phyloP scores from a whole-genome alignment of 2,888 invertebrate genomes.

The Desoria tigrina region DNA sequence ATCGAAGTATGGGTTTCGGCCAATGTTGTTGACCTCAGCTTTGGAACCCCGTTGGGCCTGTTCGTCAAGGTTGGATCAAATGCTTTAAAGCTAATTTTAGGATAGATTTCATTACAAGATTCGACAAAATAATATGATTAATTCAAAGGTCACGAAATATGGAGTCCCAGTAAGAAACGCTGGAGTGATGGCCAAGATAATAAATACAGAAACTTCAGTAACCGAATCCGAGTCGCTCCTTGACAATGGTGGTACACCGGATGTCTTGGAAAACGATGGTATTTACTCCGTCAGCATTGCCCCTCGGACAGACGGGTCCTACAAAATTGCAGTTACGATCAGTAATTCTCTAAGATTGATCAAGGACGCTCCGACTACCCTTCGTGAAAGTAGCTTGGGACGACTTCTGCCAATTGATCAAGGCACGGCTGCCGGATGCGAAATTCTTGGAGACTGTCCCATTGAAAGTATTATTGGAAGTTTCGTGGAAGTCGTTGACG shows the following conservation, averaged over 20 bases:
- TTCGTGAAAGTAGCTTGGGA: conserved; percentile 20
- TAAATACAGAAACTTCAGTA: neutral
- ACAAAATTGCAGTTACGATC: conserved; percentile 8
- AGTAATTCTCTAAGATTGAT: neutral
- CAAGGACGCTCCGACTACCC: neutral
- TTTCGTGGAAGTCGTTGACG: conserved; percentile 22
- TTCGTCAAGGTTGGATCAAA: conserved; percentile 23
- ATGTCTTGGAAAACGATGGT: conserved; percentile 37
- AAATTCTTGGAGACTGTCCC: conserved; percentile 8
- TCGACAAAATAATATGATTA: too few species aligned
- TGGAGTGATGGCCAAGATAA: conserved; percentile 8
- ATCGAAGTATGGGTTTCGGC: conserved; percentile 22
- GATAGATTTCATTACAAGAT: too few species aligned
- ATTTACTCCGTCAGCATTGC: conserved; percentile 42
- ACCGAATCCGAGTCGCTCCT: conserved; percentile 7
- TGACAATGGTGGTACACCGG: conserved; percentile 43
- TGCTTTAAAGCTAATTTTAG: too few species aligned
- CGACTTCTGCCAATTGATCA: conserved; percentile 33
- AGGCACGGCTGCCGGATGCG: conserved; percentile 20
- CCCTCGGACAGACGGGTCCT: conserved; percentile 22
- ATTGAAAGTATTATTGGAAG: conserved; percentile 14
- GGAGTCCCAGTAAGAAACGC: conserved; percentile 24
- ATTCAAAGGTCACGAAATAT: conserved; percentile 30
- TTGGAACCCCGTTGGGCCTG: conserved; percentile 18
- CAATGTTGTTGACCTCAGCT: conserved; percentile 23